These are phyloP conservation scores for Rallus limicola DNA, from an alignment of 2,113 vertebrate species.

Conservation along the genomic window DNA sequence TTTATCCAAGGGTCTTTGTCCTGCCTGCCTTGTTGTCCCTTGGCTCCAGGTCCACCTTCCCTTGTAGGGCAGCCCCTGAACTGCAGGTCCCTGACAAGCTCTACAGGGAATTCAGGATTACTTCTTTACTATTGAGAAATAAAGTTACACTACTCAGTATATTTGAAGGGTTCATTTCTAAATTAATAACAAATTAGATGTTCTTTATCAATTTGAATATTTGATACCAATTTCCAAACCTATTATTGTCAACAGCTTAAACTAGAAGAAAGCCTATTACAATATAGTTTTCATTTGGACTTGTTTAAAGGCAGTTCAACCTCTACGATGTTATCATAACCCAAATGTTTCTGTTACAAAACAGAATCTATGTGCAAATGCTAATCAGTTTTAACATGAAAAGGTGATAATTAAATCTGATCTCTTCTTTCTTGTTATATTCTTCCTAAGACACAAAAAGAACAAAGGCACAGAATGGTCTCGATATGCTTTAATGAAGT, in stretches of 20 bases:
- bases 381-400: background rate
- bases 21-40: background rate
- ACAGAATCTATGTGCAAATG: background rate
- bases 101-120: background rate
- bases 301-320: background rate
- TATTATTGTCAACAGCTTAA: background rate
- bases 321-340: background rate
- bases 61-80: background rate
- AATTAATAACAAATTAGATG: background rate
- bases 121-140: background rate
- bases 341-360: background rate
- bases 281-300: background rate
- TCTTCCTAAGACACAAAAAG: background rate
- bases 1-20: background rate
- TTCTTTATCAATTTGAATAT: background rate
- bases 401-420: slow-evolving; percentile 21
- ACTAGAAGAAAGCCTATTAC: background rate
- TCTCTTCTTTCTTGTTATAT: background rate
- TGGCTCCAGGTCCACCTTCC: background rate
- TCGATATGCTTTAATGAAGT: background rate
- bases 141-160: background rate
- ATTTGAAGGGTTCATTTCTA: background rate
- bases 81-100: background rate
- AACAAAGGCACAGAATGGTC: background rate
- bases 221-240: background rate